Evolutionary conservation across 2,888 invertebrate genomes (phyloP), one percentile per base, ranked within the genome.

Genomic region (Ditylenchus weischeri): DNA sequence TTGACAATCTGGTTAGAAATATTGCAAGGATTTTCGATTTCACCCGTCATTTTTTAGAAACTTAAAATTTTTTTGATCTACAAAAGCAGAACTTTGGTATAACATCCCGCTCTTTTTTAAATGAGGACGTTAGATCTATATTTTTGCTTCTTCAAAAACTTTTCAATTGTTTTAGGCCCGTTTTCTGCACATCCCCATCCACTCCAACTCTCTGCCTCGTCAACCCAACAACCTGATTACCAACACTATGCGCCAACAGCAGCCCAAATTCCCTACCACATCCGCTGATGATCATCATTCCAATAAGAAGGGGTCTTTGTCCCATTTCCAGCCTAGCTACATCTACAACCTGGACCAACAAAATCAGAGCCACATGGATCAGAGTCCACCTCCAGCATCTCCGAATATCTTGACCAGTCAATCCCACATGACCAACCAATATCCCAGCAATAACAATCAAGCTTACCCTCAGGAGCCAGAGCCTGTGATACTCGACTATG

Each of bases 281-380:
- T 11, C 15, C n/a, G 10, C n/a, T 29, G 54, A 54, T 10, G 29
- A 54, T 29, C 50, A 21, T 18, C 54, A 54, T 23, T 43, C 43
- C 8, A 13, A 10, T 10, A 43, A 43, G 43, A 54, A 54, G 10
- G 54, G 54, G 11, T 54, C 54, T 23, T 29, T 54, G 23, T 23
- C 54, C 54, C 21, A 18, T 29, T 54, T 54, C 54, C 54, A 54
- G 54, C 54, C 54, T 11, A 54, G 29, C 54, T 54, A 54, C 29
- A 23, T 54, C 23, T 54, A 54, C 10, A 54, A 54, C n/a, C 15
- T 43, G 15, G 43, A 43, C 15, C 13, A 43, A 13, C 43, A 43
- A 10, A 43, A 15, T 43, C 43, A 43, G 15, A 43, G 15, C 8
- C 43, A 29, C 29, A 29, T 2, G 21, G 21, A 50, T 50, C 50